These are phyloP conservation scores for Rhinogobio ventralis DNA, from an alignment of 2,797 vertebrate genomes.

Conservation along the genomic window DNA sequence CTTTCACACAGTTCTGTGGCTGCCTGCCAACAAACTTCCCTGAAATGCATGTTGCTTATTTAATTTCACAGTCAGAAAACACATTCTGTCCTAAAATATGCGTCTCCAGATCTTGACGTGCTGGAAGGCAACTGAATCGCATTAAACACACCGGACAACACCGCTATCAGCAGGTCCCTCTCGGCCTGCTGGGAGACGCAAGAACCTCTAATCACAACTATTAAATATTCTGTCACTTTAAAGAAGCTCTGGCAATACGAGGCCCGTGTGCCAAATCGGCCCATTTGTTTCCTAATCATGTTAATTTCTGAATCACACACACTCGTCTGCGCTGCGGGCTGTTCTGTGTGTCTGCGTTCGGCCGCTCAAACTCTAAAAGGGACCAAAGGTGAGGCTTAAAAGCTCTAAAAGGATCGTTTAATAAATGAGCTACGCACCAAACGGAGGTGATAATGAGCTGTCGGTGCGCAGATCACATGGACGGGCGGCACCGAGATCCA, in stretches of 20 bases:
- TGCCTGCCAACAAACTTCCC: background rate
- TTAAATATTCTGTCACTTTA: background rate
- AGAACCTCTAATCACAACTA: background rate
- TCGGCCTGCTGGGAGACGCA: background rate
- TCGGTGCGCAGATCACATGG: conserved; percentile 44
- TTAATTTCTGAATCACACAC: conserved; percentile 28
- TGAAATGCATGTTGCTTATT: background rate
- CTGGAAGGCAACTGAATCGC: conserved; percentile 39
- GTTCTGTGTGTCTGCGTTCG: background rate
- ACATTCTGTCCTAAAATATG: background rate
- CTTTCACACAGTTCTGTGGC: background rate
- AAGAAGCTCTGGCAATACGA: background rate
- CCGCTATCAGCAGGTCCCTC: background rate
- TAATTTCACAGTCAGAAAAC: background rate
- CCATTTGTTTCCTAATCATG: conserved; percentile 45
- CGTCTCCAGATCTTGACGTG: background rate
- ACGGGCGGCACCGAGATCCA: conserved; percentile 21
- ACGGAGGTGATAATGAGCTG: conserved; percentile 66
- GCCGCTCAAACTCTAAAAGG: conserved; percentile 21
- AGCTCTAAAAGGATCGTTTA: conserved; percentile 63
- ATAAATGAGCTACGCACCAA: conserved; percentile 69
- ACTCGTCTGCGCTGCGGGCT: background rate
- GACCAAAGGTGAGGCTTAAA: conserved; percentile 43
- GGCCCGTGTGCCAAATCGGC: conserved; percentile 33
- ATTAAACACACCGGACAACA: background rate